Conservation (phyloP, 2,888 invertebrate species). For the Heterodera filipjevi region DNA sequence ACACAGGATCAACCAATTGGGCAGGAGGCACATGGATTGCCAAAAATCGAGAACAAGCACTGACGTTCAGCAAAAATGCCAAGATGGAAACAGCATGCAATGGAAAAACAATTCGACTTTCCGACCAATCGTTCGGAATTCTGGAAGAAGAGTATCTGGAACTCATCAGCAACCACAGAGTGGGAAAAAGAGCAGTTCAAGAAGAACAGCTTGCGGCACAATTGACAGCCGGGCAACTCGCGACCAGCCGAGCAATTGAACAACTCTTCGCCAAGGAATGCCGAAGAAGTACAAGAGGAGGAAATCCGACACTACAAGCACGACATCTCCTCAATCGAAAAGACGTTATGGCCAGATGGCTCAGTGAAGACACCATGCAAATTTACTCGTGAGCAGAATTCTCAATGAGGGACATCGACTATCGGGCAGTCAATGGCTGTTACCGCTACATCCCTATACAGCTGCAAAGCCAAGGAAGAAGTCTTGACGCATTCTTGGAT, state of each 20-base stretch:
- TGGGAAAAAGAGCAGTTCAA: background rate
- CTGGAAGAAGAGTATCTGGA: background rate
- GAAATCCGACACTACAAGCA: conserved; percentile 18
- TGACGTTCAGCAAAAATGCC: background rate
- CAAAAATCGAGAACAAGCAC: background rate
- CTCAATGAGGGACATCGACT: background rate
- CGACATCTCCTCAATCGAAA: background rate
- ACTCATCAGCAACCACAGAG: background rate
- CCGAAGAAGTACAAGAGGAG: conserved; percentile 17
- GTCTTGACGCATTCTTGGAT: background rate
- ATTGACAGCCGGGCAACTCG: conserved; percentile 3
- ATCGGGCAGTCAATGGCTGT: background rate
- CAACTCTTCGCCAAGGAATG: background rate
- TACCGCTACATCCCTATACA: conserved; percentile 7
- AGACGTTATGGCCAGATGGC: conserved; percentile 9
- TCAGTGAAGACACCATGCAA: conserved; percentile 9
- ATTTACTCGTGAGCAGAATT: conserved; percentile 5
- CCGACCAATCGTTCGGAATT: conserved; percentile 13
- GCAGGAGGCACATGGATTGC: conserved; percentile 6
- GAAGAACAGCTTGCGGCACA: conserved; percentile 12
- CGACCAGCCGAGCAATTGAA: background rate
- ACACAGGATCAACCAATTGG: background rate
- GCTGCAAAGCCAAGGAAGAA: background rate
- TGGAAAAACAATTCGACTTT: background rate
- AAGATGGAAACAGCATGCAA: conserved; percentile 10